A percentile compares a stretch with the other conserved stretches of the same genome.
These are phyloP conservation scores for Erpetoichthys calabaricus DNA, from an alignment of 2,797 vertebrate genomes.

Conservation along the genomic window DNA sequence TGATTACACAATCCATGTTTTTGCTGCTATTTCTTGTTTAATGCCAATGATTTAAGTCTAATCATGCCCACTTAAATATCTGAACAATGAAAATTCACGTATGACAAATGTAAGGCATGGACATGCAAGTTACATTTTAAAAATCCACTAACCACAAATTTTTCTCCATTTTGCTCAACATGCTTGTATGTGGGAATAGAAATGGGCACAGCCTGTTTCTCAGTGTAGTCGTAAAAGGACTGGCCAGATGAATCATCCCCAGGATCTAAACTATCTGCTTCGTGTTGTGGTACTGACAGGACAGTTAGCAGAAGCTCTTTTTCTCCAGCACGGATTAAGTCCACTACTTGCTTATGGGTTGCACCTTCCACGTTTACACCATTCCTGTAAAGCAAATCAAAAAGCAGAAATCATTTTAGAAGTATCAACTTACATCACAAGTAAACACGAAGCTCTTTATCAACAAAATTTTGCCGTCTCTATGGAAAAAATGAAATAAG, in stretches of 20 bases:
- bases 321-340: conserved; percentile 88
- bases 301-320: conserved; percentile 79
- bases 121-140: neutral
- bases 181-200: conserved; percentile 95
- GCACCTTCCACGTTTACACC: conserved; percentile 89
- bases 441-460: too few species aligned
- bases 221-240: conserved; percentile 89
- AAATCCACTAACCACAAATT: conserved; percentile 78
- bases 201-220: conserved; percentile 93
- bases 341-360: conserved; percentile 95
- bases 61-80: too few species aligned
- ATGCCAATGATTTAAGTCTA: too few species aligned
- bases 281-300: conserved; percentile 79
- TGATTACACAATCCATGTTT: too few species aligned
- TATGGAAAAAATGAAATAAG: too few species aligned
- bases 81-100: too few species aligned
- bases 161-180: conserved; percentile 81
- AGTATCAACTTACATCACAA: too few species aligned
- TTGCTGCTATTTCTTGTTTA: too few species aligned
- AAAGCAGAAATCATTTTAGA: conserved; percentile 15
- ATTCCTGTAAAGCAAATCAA: conserved; percentile 48
- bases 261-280: conserved; percentile 80
- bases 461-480: too few species aligned
- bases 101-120: too few species aligned
- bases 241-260: conserved; percentile 76